Evolutionary conservation across 37 sponge, comb jelly and placozoan genomes (phyloP).

Genomic region (Axinella damicornis): DNA sequence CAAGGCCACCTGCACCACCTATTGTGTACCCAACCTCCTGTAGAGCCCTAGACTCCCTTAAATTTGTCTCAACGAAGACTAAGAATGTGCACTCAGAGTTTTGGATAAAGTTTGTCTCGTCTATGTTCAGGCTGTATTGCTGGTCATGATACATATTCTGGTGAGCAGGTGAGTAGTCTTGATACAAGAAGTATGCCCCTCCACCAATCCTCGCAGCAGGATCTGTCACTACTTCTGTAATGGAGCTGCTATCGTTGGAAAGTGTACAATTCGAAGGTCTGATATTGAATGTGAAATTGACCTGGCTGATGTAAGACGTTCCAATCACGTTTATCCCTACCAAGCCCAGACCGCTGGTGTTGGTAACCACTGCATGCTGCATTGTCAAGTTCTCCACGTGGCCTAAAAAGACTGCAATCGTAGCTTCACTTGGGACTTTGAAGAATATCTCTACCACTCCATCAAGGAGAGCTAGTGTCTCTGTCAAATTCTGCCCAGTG

Average conservation of each 20-base stretch:
- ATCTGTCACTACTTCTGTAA: neutral
- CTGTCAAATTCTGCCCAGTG: constrained; percentile 6
- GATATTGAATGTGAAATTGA: constrained; percentile 11
- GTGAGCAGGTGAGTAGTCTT: constrained; percentile 12
- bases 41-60: neutral
- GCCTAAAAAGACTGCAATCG: constrained; percentile 13
- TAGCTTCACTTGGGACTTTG: neutral
- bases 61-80: neutral
- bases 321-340: constrained; percentile 52
- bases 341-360: constrained; percentile 40
- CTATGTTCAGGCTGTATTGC: neutral
- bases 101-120: neutral
- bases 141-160: neutral
- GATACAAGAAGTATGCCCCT: constrained; percentile 42
- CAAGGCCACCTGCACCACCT: constrained; percentile 27
- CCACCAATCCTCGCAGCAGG: constrained; percentile 34
- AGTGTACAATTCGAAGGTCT: neutral
- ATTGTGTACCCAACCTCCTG: constrained; percentile 15
- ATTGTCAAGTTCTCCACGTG: neutral
- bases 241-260: neutral
- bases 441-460: neutral
- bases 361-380: constrained; percentile 23
- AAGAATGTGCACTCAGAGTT: constrained; percentile 25
- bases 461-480: neutral
- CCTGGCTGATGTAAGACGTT: neutral